phyloP scores from a whole-genome alignment of 2,888 invertebrate genomes.

The Ernsta delagoae region DNA sequence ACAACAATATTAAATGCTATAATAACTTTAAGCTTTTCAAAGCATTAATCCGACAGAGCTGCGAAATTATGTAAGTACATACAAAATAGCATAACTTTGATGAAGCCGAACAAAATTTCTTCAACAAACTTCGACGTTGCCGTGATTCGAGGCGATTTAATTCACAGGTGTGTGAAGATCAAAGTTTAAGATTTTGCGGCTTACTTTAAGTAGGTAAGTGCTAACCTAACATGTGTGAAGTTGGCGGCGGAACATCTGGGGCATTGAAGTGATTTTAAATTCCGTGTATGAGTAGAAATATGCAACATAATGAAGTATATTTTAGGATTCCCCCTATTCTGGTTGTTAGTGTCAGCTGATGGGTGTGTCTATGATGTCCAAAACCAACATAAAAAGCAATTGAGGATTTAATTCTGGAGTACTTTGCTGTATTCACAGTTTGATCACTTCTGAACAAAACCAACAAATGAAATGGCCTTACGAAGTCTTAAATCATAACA shows the following conservation, averaged over 20 bases:
- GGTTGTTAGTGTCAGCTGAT: too few species aligned
- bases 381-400: too few species aligned
- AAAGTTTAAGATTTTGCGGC: conserved; percentile 26
- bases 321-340: too few species aligned
- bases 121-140: conserved; percentile 7
- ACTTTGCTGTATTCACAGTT: too few species aligned
- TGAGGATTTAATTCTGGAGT: too few species aligned
- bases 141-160: conserved; percentile 2
- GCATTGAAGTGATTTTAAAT: background rate
- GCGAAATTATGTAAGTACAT: background rate
- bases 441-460: too few species aligned
- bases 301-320: too few species aligned
- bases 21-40: background rate
- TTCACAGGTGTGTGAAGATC: conserved; percentile 11
- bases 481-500: background rate
- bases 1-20: too few species aligned
- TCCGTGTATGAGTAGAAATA: too few species aligned
- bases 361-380: too few species aligned
- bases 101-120: conserved; percentile 11
- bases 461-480: background rate
- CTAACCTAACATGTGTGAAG: conserved; percentile 5
- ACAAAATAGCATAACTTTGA: background rate
- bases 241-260: background rate
- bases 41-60: background rate
- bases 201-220: background rate